Conservation (phyloP, 2,797 vertebrate species). For the Urosaurus nigricauda region DNA sequence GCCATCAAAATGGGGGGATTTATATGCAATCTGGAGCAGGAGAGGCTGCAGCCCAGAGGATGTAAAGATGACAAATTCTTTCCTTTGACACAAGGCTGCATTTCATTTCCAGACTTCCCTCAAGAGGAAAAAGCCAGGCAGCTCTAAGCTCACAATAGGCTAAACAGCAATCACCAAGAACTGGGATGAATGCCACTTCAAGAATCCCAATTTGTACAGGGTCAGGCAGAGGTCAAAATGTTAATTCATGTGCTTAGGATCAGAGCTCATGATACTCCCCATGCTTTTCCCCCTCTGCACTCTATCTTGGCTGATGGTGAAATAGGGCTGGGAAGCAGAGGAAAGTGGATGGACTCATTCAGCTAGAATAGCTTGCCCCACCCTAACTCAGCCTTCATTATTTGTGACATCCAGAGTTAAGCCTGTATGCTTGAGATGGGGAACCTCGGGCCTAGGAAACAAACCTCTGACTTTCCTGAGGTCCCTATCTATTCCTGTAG, state of each 20-base stretch:
- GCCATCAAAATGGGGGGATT: conserved; percentile 60
- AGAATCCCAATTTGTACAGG: not conserved
- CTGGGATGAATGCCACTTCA: not conserved
- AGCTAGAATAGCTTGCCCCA: rapidly evolving
- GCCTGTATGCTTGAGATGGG: too few relatives aligned
- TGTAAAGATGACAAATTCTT: conserved; percentile 61
- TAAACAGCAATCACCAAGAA: conserved; percentile 43
- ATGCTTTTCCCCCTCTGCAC: not conserved
- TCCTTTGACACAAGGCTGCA: conserved; percentile 68
- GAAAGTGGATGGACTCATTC: rapidly evolving
- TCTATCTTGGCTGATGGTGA: not conserved
- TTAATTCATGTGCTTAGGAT: conserved; percentile 21
- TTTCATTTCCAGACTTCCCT: conserved; percentile 62
- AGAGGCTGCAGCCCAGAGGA: not conserved
- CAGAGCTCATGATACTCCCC: rapidly evolving
- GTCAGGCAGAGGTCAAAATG: conserved; percentile 21
- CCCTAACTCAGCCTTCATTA: not conserved
- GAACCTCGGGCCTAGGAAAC: too few relatives aligned
- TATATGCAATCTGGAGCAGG: conserved; percentile 55
- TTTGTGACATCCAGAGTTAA: not conserved
- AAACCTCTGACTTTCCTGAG: too few relatives aligned
- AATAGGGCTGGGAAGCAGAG: not conserved
- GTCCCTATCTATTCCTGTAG: too few relatives aligned
- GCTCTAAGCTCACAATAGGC: conserved; percentile 36
- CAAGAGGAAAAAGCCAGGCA: conserved; percentile 58